Evolutionary conservation across 2,113 vertebrate genomes (phyloP), one percentile per base, ranked within the genome.

Genomic region (Amazona vittata): DNA sequence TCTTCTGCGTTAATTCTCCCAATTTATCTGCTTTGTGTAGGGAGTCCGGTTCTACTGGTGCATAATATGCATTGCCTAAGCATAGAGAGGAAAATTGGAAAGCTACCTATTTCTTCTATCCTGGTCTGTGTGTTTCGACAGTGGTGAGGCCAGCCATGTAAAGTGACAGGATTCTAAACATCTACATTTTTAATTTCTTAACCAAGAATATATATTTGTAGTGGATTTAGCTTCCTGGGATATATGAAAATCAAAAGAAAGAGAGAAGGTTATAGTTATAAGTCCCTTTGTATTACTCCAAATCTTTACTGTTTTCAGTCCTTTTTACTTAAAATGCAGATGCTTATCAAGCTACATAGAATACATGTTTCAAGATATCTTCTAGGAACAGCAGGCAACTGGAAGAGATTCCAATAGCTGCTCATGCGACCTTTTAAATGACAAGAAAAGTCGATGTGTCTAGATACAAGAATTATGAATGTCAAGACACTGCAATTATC

Each of bases 91-190:
- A 73, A 88, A 92, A 83, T 13, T 62, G 49, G 31, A 67, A 93
- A 82, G 13, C 9, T 22, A 13, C 12, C 21, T 39, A 25, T 53
- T 70, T 86, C 12, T 86, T 74, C 15, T 67, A 11, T 59, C 16
- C 11, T 0, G 0, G 3, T 43, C 41, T 57, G 59, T 73, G 39
- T 60, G 29, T 14, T 73, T 70, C 41, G 21, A 24, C 4, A 26
- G 3, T 37, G 17, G 16, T 37, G 25, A 63, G 13, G 11, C 2
- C 43, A 90, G 39, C 10, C 1, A 3, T 33, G 22, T 24, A 35
- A 80, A 88, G 9, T 21, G 31, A 4, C 11, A 63, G 22, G 50
- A 70, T 65, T 96, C n/a, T 73, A 57, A 73, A 14, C 12, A 83
- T 13, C 50, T 81, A 31, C 7, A 10, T 53, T 83, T 53, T 41